Evolutionary conservation across 2,797 vertebrate genomes (phyloP), one percentile per base, ranked within the genome.

Genomic region (Discoglossus pictus): DNA sequence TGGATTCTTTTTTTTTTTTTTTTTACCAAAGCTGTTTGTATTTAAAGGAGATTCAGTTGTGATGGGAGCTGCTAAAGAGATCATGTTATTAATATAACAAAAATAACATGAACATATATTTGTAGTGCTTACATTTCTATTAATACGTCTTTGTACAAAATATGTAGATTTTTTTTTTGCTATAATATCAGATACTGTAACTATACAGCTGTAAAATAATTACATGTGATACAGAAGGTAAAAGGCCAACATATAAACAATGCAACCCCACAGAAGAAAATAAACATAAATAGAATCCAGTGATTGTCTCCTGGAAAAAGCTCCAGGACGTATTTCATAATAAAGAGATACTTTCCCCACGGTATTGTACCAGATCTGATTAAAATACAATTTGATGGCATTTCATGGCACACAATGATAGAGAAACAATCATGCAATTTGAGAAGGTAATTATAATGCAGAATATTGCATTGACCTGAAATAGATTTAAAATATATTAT

Each of bases 331-430:
- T 50, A 51, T 71, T 52, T 62, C 31, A 63, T 64, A 71, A 64
- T 64, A 70, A 56, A 40, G 44, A 50, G 68, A 39, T 48, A 34
- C 52, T 51, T 58, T 42, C 61, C 68, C 59, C 24, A 17, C 36
- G 53, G 68, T 64, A 71, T 71, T 71, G 68, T 61, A 35, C 53
- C 34, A 31, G 43, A 64, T 71, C 44, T 64, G 68, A 71, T 71
- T 71, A 64, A 58, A 71, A 71, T 71, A 59, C 52, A 59, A 59
- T 71, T 71, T 64, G 58, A 71, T 64, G 61, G 68, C 53, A 58
- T 71, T 64, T 63, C 53, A 58, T 71, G 61, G 68, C 68, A 71
- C 52, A 36, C 64, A 71, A 64, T 71, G 68, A 71, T 71, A 58
- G 10, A 51, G 61, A 71, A 64, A 64, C 60, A 71, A 63, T 64